Conservation (phyloP, 2,113 vertebrate species). For the Puntigrus tetrazona region DNA sequence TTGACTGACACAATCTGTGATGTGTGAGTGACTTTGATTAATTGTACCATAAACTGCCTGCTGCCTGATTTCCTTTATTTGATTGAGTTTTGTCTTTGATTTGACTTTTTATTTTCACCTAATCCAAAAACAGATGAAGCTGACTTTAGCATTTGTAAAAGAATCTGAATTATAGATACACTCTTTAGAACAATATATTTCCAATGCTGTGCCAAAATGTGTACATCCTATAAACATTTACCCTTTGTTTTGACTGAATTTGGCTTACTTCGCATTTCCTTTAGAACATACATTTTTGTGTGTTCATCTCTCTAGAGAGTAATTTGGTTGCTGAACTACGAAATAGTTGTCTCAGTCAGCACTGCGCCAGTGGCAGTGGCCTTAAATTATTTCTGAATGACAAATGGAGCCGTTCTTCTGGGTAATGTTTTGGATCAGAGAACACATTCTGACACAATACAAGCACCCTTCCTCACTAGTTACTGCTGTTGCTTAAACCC, state of each 20-base stretch:
- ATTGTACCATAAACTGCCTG: not conserved
- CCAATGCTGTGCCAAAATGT: conserved; percentile 21
- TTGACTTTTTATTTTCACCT: not conserved
- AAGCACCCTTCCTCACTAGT: conserved; percentile 51
- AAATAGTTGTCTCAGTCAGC: not conserved
- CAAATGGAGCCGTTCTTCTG: not conserved
- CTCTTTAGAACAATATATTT: not conserved
- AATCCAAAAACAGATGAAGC: conserved; percentile 27
- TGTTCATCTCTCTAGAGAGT: not conserved
- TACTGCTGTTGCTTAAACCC: conserved; percentile 80
- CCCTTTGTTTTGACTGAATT: conserved; percentile 16
- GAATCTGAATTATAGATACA: not conserved
- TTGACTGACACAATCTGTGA: conserved; percentile 15
- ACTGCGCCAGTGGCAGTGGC: not conserved
- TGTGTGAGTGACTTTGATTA: not conserved
- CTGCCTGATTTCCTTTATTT: conserved; percentile 4
- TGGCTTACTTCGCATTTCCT: not conserved
- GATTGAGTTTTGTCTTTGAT: not conserved
- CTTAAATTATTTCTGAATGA: conserved; percentile 3
- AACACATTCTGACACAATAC: conserved; percentile 40
- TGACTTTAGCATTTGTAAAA: not conserved
- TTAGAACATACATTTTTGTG: not conserved
- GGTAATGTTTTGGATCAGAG: conserved; percentile 40
- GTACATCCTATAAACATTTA: conserved; percentile 23
- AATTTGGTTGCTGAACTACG: not conserved